phyloP scores from a whole-genome alignment of 2,888 invertebrate genomes.

The Rhimphoctona megacephalus region DNA sequence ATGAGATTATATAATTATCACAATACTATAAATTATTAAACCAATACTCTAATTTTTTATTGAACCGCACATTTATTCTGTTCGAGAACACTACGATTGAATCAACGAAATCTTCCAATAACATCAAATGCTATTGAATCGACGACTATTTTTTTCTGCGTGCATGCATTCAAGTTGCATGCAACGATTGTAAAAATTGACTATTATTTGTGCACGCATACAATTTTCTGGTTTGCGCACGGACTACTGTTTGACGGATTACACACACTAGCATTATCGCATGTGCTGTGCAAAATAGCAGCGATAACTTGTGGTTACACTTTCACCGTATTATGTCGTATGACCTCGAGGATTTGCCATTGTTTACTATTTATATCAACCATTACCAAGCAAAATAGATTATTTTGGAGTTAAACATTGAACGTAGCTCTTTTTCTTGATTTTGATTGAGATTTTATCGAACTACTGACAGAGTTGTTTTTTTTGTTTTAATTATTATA shows the following conservation, averaged over 20 bases:
- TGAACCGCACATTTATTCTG: too few relatives aligned
- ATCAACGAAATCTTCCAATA: too few relatives aligned
- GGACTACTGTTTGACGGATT: neutral
- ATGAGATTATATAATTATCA: too few relatives aligned
- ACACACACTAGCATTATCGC: neutral
- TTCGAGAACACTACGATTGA: too few relatives aligned
- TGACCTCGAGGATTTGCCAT: neutral
- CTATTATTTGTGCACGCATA: neutral
- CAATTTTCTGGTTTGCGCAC: slow-evolving; percentile 1
- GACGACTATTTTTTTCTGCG: too few relatives aligned
- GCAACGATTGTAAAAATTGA: neutral
- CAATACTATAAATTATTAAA: too few relatives aligned
- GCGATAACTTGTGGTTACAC: slow-evolving; percentile 17
- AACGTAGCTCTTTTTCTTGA: neutral
- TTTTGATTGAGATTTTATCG: neutral
- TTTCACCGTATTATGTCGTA: slow-evolving; percentile 26
- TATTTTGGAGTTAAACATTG: neutral
- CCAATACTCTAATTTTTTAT: too few relatives aligned
- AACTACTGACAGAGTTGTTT: neutral
- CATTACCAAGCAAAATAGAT: neutral
- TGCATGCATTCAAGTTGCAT: neutral
- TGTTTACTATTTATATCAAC: neutral
- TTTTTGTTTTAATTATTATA: too few relatives aligned
- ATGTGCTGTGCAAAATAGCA: slow-evolving; percentile 8
- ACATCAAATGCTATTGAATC: too few relatives aligned